Evolutionary conservation across 1,140 invertebrate species (phyloP).

Genomic region (Acromyrmex charruanus): DNA sequence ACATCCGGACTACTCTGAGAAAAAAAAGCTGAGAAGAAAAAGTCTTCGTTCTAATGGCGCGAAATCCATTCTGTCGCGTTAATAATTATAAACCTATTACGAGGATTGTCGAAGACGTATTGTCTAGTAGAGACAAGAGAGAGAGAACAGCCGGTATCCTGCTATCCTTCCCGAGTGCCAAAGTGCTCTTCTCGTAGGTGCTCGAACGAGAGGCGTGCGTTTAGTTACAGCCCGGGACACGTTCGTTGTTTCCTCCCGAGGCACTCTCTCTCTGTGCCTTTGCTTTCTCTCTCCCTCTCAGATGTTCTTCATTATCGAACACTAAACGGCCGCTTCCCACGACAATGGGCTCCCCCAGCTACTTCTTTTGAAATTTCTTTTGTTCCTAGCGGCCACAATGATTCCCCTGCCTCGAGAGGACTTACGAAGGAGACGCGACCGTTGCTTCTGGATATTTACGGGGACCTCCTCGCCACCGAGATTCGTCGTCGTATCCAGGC

Average conservation of each 20-base stretch:
- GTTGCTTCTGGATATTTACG: slow-evolving; percentile 55
- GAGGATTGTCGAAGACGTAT: slow-evolving; percentile 62
- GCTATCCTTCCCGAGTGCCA: slow-evolving; percentile 35
- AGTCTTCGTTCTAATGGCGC: neutral
- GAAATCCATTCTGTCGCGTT: slow-evolving; percentile 43
- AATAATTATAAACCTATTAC: slow-evolving; percentile 63
- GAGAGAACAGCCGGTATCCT: slow-evolving; percentile 49
- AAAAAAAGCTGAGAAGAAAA: slow-evolving; percentile 24
- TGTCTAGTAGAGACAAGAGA: slow-evolving; percentile 52
- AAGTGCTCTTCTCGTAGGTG: slow-evolving; percentile 66
- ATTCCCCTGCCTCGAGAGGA: slow-evolving; percentile 53
- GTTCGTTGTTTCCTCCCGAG: too few relatives aligned
- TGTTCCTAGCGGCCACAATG: slow-evolving; percentile 63
- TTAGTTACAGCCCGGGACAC: slow-evolving; percentile 39
- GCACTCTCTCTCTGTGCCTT: neutral
- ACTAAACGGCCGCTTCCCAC: slow-evolving; percentile 68
- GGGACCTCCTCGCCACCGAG: neutral
- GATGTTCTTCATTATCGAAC: slow-evolving; percentile 72
- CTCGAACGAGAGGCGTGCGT: slow-evolving; percentile 57
- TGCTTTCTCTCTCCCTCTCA: slow-evolving; percentile 2
- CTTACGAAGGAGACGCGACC: slow-evolving; percentile 53
- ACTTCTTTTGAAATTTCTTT: slow-evolving; percentile 71
- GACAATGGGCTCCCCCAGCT: slow-evolving; percentile 61
- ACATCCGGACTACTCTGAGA: neutral
- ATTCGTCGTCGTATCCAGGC: slow-evolving; percentile 14